These are phyloP conservation scores for Phacellophora camtschatica DNA, from an alignment of 30 jellyfish, hydroid and myxozoan species.

Conservation along the genomic window DNA sequence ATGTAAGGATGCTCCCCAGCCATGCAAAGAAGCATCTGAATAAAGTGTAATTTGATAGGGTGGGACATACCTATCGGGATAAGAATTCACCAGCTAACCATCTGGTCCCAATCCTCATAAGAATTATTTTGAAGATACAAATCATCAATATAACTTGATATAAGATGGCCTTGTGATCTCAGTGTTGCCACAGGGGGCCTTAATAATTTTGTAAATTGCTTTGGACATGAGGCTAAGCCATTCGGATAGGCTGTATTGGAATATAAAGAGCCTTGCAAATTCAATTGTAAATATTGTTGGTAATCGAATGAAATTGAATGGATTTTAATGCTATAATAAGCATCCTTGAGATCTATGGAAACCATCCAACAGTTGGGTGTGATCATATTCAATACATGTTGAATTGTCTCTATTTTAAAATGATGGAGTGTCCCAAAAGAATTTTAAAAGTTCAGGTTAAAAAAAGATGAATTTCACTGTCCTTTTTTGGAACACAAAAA, in stretches of 20 bases:
- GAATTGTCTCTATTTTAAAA: constrained; percentile 55
- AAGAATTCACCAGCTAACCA: too few relatives aligned
- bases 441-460: constrained; percentile 23
- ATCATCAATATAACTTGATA: constrained; percentile 37
- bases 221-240: constrained; percentile 23
- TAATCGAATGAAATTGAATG: constrained; percentile 8
- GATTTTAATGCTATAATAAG: constrained; percentile 51
- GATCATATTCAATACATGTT: constrained; percentile 1
- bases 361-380: constrained; percentile 62
- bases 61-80: too few relatives aligned
- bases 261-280: not conserved
- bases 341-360: constrained; percentile 57
- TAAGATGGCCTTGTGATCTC: not conserved
- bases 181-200: constrained; percentile 8
- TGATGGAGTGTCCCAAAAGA: not conserved
- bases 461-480: constrained; percentile 14
- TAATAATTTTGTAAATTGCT: constrained; percentile 20
- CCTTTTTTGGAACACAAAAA: constrained; percentile 45
- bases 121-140: not conserved
- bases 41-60: not conserved
- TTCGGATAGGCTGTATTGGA: constrained; percentile 29
- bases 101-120: constrained; percentile 4
- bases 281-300: constrained; percentile 38
- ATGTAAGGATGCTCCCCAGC: constrained; percentile 44
- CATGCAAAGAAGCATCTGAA: constrained; percentile 27